phyloP scores from a whole-genome alignment of 2,113 vertebrate species.

The Steatornis caripensis region DNA sequence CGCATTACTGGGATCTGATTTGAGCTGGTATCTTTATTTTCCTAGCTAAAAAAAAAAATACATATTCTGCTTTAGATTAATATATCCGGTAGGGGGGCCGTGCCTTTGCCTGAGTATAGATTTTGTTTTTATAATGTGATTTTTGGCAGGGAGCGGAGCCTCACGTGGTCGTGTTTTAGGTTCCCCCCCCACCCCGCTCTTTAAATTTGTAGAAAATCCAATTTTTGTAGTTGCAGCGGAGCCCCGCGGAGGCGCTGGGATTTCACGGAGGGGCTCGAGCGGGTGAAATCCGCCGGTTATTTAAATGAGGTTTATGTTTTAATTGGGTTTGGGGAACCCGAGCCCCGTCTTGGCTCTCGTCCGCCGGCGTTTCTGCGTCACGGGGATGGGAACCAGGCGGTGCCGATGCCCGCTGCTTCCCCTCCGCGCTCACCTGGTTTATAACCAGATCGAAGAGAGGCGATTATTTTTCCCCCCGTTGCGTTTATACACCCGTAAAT shows the following conservation, averaged over 20 bases:
- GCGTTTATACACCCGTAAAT: accelerated
- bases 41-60: not conserved
- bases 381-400: not conserved
- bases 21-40: not conserved
- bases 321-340: not conserved
- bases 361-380: not conserved
- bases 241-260: accelerated
- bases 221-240: not conserved
- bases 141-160: not conserved
- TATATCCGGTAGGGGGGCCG: too few relatives aligned
- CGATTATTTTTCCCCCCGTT: accelerated
- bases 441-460: accelerated
- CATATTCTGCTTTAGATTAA: not conserved
- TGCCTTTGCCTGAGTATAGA: not conserved
- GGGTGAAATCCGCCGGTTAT: not conserved
- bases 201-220: not conserved
- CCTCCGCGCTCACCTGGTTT: not conserved
- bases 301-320: not conserved
- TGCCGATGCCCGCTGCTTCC: not conserved
- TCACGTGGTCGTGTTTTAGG: not conserved
- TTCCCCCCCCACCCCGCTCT: too few relatives aligned
- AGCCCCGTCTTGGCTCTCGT: not conserved
- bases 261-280: not conserved
- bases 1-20: not conserved
- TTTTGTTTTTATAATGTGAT: not conserved